Evolutionary conservation across 1,140 invertebrate genomes (phyloP).

Genomic region (Drosophila mayri): DNA sequence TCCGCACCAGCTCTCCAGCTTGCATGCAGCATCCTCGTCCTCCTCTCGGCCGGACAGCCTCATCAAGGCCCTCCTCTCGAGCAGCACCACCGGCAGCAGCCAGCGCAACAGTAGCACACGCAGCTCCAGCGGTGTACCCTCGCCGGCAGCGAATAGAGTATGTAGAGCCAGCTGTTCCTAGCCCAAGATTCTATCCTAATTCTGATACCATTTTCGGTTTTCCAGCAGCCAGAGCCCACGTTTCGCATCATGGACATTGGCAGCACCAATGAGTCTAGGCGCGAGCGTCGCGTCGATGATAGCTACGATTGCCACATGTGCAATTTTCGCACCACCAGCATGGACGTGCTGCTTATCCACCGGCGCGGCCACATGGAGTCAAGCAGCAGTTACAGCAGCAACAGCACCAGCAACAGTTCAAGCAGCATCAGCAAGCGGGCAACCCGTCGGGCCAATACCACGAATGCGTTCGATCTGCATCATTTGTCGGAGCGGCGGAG

Average conservation of each 20-base stretch:
- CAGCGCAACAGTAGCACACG: constrained; percentile 19
- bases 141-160: constrained; percentile 10
- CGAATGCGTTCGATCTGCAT: constrained; percentile 13
- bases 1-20: neutral
- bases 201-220: neutral
- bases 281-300: constrained; percentile 10
- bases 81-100: constrained; percentile 41
- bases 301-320: constrained; percentile 58
- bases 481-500: neutral
- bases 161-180: constrained; percentile 14
- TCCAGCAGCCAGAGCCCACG: constrained; percentile 41
- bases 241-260: constrained; percentile 70
- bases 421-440: constrained; percentile 19
- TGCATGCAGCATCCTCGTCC: neutral
- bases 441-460: constrained; percentile 43
- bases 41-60: constrained; percentile 49
- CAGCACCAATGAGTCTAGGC: neutral
- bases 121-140: constrained; percentile 3
- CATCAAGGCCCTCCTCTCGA: constrained; percentile 63
- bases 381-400: constrained; percentile 30
- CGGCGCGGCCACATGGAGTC: constrained; percentile 49
- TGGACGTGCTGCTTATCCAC: constrained; percentile 65
- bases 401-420: constrained; percentile 6
- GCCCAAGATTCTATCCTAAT: neutral
- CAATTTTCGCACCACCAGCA: constrained; percentile 62